These are phyloP conservation scores for Phrynocephalus versicolor DNA, from an alignment of 2,113 vertebrate genomes.

Conservation along the genomic window DNA sequence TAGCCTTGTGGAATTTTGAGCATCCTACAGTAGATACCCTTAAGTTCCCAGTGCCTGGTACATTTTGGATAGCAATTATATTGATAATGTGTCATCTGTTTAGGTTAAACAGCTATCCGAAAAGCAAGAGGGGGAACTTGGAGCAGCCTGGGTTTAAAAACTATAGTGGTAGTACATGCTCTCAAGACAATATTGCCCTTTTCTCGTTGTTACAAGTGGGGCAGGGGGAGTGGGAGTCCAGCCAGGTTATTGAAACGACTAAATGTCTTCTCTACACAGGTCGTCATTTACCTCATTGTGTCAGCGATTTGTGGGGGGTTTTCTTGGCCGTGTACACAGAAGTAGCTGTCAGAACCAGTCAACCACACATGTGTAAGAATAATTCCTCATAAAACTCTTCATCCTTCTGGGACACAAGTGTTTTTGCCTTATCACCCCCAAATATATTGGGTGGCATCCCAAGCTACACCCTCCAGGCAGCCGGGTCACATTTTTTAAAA, in stretches of 20 bases:
- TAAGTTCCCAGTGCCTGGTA: no score
- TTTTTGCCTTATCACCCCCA: conserved; percentile 67
- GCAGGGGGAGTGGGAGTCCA: no score
- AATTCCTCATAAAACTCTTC: conserved; percentile 48
- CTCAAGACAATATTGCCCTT: no score
- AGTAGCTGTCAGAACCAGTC: conserved; percentile 70
- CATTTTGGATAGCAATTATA: not conserved
- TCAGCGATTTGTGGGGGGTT: conserved; percentile 88
- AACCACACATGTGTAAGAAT: conserved; percentile 53
- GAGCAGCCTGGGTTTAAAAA: not conserved
- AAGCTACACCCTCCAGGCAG: conserved; percentile 19
- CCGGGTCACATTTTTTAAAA: conserved; percentile 12
- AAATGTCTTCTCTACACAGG: conserved; percentile 66
- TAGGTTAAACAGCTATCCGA: not conserved
- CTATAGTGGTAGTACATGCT: not conserved
- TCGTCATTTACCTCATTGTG: conserved; percentile 90
- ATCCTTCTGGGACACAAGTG: conserved; percentile 60
- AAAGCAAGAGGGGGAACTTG: not conserved
- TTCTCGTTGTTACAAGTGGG: not conserved
- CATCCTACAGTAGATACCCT: no score
- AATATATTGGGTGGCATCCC: conserved; percentile 34
- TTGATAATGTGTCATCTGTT: not conserved
- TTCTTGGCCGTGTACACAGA: conserved; percentile 87
- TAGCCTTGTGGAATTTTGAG: not conserved
- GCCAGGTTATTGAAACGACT: not conserved